Conservation (phyloP, 2,888 invertebrate genomes). For the Tachina grossa region DNA sequence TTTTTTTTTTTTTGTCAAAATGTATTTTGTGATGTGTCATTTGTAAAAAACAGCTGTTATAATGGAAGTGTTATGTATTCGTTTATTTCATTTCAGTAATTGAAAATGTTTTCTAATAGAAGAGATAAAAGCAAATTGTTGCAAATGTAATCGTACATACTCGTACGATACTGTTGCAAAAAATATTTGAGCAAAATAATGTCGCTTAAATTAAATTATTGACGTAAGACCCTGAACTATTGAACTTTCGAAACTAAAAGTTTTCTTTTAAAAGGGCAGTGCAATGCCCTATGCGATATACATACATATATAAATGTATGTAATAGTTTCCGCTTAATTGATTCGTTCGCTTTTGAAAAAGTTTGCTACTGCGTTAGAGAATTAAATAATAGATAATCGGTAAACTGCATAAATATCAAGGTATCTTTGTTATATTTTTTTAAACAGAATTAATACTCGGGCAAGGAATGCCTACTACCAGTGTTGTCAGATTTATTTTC, state of each 20-base stretch:
- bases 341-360: too few species aligned
- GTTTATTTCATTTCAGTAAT: conserved; percentile 16
- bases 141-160: not conserved
- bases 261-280: not conserved
- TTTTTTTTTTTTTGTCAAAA: conserved; percentile 14
- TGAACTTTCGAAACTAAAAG: conserved; percentile 13
- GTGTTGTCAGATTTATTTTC: too few species aligned
- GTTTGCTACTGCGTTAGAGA: too few species aligned
- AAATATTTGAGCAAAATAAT: not conserved
- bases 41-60: conserved; percentile 46
- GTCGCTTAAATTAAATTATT: not conserved
- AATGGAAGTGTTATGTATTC: conserved; percentile 17
- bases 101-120: conserved; percentile 11
- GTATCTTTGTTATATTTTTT: too few species aligned
- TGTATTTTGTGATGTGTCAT: conserved; percentile 46
- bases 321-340: too few species aligned
- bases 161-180: not conserved
- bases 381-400: too few species aligned
- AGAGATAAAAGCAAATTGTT: not conserved
- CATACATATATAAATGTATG: too few species aligned
- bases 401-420: too few species aligned
- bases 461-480: too few species aligned
- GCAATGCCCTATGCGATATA: too few species aligned
- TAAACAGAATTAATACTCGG: too few species aligned
- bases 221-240: conserved; percentile 36